These are phyloP conservation scores for Timema podura DNA, from an alignment of 2,888 invertebrate species.

Conservation along the genomic window DNA sequence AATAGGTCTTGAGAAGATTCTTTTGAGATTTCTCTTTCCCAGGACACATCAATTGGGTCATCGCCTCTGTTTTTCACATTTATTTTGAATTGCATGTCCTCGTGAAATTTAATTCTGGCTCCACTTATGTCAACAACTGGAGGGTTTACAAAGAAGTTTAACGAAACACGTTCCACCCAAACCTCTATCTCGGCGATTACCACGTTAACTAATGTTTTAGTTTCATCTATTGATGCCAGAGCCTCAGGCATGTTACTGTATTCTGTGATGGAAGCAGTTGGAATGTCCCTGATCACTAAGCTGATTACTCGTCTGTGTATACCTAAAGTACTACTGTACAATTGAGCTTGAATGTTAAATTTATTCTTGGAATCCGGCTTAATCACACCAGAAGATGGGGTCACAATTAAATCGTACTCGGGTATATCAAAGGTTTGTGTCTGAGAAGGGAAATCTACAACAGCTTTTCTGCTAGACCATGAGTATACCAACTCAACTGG, in stretches of 20 bases:
- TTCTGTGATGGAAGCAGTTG: not conserved
- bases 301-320: not conserved
- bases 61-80: not conserved
- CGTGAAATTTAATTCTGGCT: not conserved
- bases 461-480: not conserved
- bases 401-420: not conserved
- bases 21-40: too few species aligned
- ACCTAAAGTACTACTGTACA: not conserved
- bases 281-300: not conserved
- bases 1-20: too few species aligned
- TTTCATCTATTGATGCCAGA: not conserved
- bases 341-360: not conserved
- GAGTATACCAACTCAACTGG: not conserved
- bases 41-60: too few species aligned
- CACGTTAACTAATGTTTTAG: not conserved
- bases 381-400: not conserved
- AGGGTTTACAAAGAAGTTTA: not conserved
- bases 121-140: slow-evolving; percentile 8
- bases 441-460: not conserved
- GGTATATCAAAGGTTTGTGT: not conserved
- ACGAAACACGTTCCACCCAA: not conserved
- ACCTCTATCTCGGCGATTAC: not conserved
- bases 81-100: not conserved
- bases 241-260: not conserved
- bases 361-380: not conserved